These are phyloP conservation scores for Phrynocephalus vlangalii DNA, from an alignment of 2,797 vertebrate genomes.

Conservation along the genomic window DNA sequence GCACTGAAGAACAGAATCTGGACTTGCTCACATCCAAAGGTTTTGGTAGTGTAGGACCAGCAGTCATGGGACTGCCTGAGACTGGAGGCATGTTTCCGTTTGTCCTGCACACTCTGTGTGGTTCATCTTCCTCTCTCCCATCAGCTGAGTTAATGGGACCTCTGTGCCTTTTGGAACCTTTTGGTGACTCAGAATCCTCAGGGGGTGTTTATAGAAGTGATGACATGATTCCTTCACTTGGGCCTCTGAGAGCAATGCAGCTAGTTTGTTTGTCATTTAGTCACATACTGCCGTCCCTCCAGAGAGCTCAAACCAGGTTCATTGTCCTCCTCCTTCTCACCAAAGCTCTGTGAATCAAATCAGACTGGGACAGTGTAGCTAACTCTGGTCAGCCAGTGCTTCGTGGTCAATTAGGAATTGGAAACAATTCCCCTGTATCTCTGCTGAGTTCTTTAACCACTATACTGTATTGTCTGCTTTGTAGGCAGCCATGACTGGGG, in stretches of 20 bases:
- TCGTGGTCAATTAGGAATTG: neutral
- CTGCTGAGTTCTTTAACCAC: neutral
- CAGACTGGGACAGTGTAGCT: neutral
- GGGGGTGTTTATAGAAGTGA: neutral
- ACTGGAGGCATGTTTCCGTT: neutral
- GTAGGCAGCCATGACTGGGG: neutral
- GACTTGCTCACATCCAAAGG: neutral
- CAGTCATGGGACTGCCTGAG: neutral
- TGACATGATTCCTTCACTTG: neutral
- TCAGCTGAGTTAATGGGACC: neutral
- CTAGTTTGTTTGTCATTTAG: too few species aligned
- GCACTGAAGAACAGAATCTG: neutral
- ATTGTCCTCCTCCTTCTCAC: neutral
- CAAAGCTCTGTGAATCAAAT: neutral
- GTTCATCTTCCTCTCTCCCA: neutral
- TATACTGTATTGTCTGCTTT: neutral
- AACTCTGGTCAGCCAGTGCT: neutral
- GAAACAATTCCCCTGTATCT: neutral
- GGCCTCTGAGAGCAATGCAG: neutral
- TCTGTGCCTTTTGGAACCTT: too few species aligned
- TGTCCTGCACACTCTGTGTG: neutral
- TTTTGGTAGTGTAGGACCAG: neutral
- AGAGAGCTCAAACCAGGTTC: neutral
- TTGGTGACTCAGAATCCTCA: neutral
- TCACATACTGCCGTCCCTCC: neutral